Conservation (phyloP, 2,888 invertebrate genomes). For the Spilarctia lutea region DNA sequence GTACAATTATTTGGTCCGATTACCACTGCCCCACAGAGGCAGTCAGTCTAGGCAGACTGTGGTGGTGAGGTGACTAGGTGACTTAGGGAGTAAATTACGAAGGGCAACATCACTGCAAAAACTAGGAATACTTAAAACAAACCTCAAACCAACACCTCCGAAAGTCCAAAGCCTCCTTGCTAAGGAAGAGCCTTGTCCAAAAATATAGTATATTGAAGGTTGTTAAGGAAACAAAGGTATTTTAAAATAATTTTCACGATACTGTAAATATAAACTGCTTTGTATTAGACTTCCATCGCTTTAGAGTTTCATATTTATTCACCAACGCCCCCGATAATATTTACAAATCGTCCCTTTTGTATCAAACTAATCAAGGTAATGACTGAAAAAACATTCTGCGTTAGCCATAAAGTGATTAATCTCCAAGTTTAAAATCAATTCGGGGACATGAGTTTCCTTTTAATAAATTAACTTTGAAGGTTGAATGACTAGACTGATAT, state of each 20-base stretch:
- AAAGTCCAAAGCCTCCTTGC: too few species aligned
- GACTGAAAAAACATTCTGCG: constrained; percentile 19
- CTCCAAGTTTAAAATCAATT: constrained; percentile 15
- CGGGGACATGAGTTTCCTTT: not conserved
- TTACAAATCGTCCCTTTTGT: constrained; percentile 20
- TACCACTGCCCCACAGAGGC: too few species aligned
- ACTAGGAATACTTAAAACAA: too few species aligned
- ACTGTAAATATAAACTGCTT: constrained; percentile 8
- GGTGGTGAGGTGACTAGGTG: too few species aligned
- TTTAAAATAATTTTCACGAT: not conserved
- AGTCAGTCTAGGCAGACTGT: too few species aligned
- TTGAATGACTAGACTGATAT: constrained; percentile 9
- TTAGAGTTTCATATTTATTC: constrained; percentile 5
- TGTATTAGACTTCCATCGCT: constrained; percentile 1
- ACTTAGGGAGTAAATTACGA: too few species aligned
- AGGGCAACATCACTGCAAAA: too few species aligned
- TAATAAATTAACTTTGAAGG: constrained; percentile 9
- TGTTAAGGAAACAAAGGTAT: not conserved
- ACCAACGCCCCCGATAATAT: constrained; percentile 24
- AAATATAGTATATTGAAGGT: too few species aligned
- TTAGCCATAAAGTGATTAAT: constrained; percentile 11
- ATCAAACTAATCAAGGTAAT: constrained; percentile 32
- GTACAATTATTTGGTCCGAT: too few species aligned
- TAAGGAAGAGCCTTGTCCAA: too few species aligned
- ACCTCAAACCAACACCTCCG: too few species aligned